Conservation (phyloP, 1,140 invertebrate genomes). For the Achatina immaculata region DNA sequence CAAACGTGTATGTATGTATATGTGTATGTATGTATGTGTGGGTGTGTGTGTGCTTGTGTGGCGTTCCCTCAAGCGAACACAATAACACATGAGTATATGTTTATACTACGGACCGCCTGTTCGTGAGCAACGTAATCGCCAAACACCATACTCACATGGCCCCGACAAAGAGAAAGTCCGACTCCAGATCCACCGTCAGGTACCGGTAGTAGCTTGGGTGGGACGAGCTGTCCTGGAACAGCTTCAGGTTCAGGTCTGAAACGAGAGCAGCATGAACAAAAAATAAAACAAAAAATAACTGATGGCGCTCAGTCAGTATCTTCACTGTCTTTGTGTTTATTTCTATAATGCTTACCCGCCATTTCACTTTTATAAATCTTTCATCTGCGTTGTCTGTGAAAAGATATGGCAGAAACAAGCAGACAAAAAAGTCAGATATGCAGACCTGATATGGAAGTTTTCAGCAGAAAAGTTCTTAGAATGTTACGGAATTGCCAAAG, state of each 20-base stretch:
- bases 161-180: conserved; percentile 46
- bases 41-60: conserved; percentile 20
- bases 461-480: too few relatives aligned
- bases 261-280: conserved; percentile 18
- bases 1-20: neutral
- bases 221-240: conserved; percentile 33
- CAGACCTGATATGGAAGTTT: too few relatives aligned
- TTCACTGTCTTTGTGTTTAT: too few relatives aligned
- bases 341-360: neutral
- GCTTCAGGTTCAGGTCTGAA: conserved; percentile 49
- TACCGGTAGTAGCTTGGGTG: conserved; percentile 50
- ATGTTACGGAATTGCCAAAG: too few relatives aligned
- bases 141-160: conserved; percentile 54
- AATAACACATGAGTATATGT: too few relatives aligned
- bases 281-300: conserved; percentile 11
- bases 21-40: conserved; percentile 8
- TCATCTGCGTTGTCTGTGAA: too few relatives aligned
- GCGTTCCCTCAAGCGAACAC: too few relatives aligned
- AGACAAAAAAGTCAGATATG: too few relatives aligned
- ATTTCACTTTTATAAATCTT: too few relatives aligned
- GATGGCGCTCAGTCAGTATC: neutral
- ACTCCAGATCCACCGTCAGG: conserved; percentile 43
- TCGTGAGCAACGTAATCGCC: too few relatives aligned
- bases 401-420: too few relatives aligned
- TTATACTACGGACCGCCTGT: neutral